A percentile compares a stretch with the other conserved stretches of the same genome.
Evolutionary conservation across 1,140 invertebrate genomes (phyloP).

Genomic region (Camponotus vicinus): DNA sequence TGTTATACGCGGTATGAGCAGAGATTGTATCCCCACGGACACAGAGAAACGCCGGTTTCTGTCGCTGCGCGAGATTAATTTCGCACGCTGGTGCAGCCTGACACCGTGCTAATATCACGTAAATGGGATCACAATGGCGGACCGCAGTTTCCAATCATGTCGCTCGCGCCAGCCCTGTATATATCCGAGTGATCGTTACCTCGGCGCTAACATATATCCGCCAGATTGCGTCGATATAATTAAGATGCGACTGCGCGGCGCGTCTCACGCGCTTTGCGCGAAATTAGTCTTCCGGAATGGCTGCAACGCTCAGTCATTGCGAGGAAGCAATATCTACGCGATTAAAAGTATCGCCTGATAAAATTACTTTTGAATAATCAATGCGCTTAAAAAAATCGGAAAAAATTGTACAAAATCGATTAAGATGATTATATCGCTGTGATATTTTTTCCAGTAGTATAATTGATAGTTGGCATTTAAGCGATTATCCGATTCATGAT

Average conservation of each 20-base stretch:
- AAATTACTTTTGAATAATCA: not conserved
- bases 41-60: slow-evolving; percentile 64
- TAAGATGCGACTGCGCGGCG: slow-evolving; percentile 74
- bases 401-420: not conserved
- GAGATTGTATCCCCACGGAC: slow-evolving; percentile 68
- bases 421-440: not conserved
- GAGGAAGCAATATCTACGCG: not conserved
- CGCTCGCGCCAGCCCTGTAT: slow-evolving; percentile 67
- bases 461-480: not conserved
- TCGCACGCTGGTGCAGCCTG: slow-evolving; percentile 80
- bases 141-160: slow-evolving; percentile 84
- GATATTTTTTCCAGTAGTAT: not conserved
- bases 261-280: slow-evolving; percentile 41
- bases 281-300: slow-evolving; percentile 69
- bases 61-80: slow-evolving; percentile 81
- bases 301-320: not conserved
- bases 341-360: not conserved
- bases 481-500: not conserved
- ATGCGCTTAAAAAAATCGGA: not conserved
- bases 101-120: slow-evolving; percentile 83
- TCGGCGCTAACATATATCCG: slow-evolving; percentile 52
- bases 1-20: slow-evolving; percentile 67
- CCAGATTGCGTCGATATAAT: slow-evolving; percentile 76
- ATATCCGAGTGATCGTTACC: slow-evolving; percentile 78
- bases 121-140: slow-evolving; percentile 84